Conservation (phyloP, 2,888 invertebrate genomes). For the Drosophila buzzatii region DNA sequence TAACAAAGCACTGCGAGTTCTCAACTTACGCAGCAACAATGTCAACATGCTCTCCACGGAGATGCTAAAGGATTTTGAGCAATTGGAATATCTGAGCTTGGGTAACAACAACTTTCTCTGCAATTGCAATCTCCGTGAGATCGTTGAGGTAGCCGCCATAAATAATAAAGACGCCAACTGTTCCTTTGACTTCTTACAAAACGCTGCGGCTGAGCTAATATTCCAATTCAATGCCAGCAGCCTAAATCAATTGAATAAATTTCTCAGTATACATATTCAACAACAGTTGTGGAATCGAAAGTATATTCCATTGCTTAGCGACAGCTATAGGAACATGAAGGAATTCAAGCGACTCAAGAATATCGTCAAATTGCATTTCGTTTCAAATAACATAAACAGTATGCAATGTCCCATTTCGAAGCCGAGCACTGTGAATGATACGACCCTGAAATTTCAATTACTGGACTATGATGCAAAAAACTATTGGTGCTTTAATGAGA, state of each 20-base stretch:
- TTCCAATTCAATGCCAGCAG: neutral
- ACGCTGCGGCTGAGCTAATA: conserved; percentile 15
- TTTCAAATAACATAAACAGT: conserved; percentile 11
- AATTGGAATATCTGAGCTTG: conserved; percentile 85
- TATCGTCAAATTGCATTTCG: conserved; percentile 55
- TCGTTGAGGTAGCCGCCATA: conserved; percentile 84
- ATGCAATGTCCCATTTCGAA: conserved; percentile 45
- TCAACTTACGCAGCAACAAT: conserved; percentile 86
- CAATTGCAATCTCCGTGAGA: conserved; percentile 86
- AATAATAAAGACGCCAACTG: conserved; percentile 79
- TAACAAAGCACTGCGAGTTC: conserved; percentile 84
- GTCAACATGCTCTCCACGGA: conserved; percentile 87
- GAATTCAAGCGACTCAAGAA: conserved; percentile 50
- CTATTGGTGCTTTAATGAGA: conserved; percentile 84
- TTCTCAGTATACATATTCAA: conserved; percentile 19
- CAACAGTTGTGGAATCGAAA: conserved; percentile 41
- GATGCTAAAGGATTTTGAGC: conserved; percentile 87
- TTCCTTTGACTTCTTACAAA: conserved; percentile 46
- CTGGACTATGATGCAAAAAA: conserved; percentile 83
- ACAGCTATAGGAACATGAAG: conserved; percentile 62
- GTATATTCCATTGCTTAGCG: conserved; percentile 42
- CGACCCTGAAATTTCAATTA: conserved; percentile 78
- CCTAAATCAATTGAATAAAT: neutral
- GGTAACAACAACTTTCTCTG: conserved; percentile 88
- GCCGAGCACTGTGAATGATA: conserved; percentile 42